phyloP scores from a whole-genome alignment of 2,113 vertebrate genomes.

The Narcine bancroftii region DNA sequence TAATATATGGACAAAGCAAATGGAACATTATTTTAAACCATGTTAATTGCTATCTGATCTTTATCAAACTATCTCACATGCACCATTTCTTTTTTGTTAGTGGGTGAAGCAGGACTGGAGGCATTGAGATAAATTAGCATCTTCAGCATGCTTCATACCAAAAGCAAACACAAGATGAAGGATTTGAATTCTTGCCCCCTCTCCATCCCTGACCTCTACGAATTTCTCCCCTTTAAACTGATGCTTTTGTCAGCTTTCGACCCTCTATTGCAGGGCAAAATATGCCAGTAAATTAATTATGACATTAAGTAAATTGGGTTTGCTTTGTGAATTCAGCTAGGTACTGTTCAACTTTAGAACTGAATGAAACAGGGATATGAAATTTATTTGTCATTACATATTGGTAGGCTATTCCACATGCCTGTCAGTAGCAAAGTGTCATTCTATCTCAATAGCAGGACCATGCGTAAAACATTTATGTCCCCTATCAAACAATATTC shows the following conservation, averaged over 20 bases:
- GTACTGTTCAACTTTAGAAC: not conserved
- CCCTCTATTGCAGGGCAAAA: not conserved
- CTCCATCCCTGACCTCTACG: not conserved
- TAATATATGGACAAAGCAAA: not conserved
- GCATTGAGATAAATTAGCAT: not conserved
- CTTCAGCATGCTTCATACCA: not conserved
- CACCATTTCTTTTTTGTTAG: not conserved
- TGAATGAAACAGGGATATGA: not conserved
- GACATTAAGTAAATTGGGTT: not conserved
- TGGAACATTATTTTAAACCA: not conserved
- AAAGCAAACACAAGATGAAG: not conserved
- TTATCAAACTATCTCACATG: not conserved
- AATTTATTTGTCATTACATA: not conserved
- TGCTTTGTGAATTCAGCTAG: not conserved
- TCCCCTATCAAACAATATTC: not conserved
- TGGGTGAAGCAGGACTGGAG: not conserved
- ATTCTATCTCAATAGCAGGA: not conserved
- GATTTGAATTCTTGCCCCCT: not conserved
- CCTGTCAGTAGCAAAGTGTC: not conserved
- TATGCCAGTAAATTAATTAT: not conserved
- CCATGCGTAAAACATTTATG: not conserved
- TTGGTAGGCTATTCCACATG: not conserved
- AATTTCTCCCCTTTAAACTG: not conserved
- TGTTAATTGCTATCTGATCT: not conserved
- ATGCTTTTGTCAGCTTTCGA: not conserved